Conservation (phyloP, 2,797 vertebrate genomes). For the Scolopax bukidnonensis region DNA sequence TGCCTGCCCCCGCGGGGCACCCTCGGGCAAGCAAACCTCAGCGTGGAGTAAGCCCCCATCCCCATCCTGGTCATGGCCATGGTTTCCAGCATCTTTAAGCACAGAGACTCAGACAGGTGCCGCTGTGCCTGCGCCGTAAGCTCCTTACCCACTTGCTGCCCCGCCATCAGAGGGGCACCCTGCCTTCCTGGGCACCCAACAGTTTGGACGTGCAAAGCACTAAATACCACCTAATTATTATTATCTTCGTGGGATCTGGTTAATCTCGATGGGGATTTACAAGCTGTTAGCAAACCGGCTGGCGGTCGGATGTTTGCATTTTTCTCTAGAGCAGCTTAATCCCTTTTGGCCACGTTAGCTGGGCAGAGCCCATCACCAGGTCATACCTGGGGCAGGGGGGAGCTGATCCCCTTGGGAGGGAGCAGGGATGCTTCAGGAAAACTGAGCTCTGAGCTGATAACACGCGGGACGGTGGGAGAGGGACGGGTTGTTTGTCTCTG, state of each 20-base stretch:
- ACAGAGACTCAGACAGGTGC: not conserved
- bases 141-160: not conserved
- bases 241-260: slow-evolving; percentile 41
- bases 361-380: not conserved
- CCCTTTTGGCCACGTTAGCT: not conserved
- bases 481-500: not conserved
- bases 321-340: slow-evolving; percentile 35
- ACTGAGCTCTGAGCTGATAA: not conserved
- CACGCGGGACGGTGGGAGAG: accelerated
- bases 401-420: not conserved
- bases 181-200: not conserved
- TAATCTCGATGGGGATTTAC: slow-evolving; percentile 35
- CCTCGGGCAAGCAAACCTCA: not conserved
- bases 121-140: not conserved
- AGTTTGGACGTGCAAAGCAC: not conserved
- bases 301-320: not conserved
- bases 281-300: slow-evolving; percentile 8
- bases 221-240: slow-evolving; percentile 51
- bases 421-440: not conserved
- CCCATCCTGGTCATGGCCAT: accelerated
- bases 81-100: not conserved
- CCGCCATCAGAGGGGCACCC: not conserved
- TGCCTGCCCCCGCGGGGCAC: accelerated
- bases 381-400: accelerated
- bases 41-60: not conserved